A percentile compares a stretch with the other conserved stretches of the same genome.
phyloP scores from a whole-genome alignment of 2,888 invertebrate genomes.

The Autographa gamma region DNA sequence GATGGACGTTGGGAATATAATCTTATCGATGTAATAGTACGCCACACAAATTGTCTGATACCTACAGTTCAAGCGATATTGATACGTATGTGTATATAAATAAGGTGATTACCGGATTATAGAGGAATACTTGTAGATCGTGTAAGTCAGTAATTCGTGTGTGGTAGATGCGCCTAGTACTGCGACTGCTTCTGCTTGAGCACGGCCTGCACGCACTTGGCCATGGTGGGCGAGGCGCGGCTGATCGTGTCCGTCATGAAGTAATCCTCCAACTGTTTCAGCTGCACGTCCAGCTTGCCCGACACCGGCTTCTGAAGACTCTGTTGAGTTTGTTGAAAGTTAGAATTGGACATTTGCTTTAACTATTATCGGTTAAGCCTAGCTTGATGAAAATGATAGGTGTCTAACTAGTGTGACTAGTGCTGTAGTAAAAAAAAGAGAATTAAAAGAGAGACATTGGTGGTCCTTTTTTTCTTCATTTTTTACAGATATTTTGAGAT shows the following conservation, averaged over 20 bases:
- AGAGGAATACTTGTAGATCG: conserved; percentile 1
- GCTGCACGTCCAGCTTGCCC: conserved; percentile 91
- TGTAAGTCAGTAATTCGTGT: conserved; percentile 34
- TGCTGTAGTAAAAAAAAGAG: too few species aligned
- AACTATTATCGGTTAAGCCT: too few species aligned
- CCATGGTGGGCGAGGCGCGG: conserved; percentile 99
- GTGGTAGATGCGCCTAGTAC: conserved; percentile 67
- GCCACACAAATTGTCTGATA: conserved; percentile 46
- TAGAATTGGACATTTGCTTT: too few species aligned
- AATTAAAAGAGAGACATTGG: too few species aligned
- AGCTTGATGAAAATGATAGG: too few species aligned
- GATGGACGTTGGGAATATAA: conserved; percentile 65
- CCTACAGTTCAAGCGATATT: conserved; percentile 16
- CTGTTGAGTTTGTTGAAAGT: conserved; percentile 59
- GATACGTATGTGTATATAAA: conserved; percentile 42
- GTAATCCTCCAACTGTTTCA: conserved; percentile 94
- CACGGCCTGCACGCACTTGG: conserved; percentile 98
- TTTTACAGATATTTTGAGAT: too few species aligned
- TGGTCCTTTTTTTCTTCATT: too few species aligned
- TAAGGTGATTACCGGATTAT: conserved; percentile 41
- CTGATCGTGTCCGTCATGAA: conserved; percentile 99
- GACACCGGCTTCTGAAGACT: conserved; percentile 85
- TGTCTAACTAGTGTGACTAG: too few species aligned
- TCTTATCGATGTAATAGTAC: conserved; percentile 50
- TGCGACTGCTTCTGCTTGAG: conserved; percentile 91